These are phyloP conservation scores for Carassius carassius DNA, from an alignment of 2,113 vertebrate species.

Conservation along the genomic window DNA sequence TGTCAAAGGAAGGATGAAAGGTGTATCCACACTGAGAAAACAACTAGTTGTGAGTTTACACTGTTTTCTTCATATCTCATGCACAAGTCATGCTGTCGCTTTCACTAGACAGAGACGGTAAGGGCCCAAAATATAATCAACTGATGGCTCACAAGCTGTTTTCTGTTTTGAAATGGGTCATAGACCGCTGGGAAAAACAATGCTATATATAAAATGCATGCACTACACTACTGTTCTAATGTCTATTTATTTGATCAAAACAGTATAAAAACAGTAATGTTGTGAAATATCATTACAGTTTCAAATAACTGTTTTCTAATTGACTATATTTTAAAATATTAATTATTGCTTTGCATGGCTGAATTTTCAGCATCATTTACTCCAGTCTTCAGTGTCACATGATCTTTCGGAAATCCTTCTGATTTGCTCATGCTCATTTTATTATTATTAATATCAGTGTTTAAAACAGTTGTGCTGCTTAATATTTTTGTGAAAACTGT, in stretches of 20 bases:
- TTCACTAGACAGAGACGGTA: neutral
- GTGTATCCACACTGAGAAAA: slow-evolving; percentile 13
- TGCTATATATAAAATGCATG: neutral
- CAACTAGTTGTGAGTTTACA: neutral
- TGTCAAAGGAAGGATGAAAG: slow-evolving; percentile 27
- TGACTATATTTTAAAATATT: too few relatives aligned
- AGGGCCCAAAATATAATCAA: neutral
- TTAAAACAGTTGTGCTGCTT: too few relatives aligned
- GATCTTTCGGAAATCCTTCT: too few relatives aligned
- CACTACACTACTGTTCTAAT: neutral
- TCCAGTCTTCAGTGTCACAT: too few relatives aligned
- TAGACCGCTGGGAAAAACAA: neutral
- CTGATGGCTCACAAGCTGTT: neutral
- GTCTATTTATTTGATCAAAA: neutral
- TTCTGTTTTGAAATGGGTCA: neutral
- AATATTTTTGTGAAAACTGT: too few relatives aligned
- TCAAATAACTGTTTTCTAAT: too few relatives aligned
- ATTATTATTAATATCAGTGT: too few relatives aligned
- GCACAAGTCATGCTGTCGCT: neutral
- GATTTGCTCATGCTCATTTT: too few relatives aligned
- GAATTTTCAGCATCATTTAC: too few relatives aligned
- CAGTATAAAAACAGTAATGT: neutral
- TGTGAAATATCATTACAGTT: too few relatives aligned
- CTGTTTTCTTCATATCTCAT: neutral
- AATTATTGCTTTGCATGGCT: too few relatives aligned